Conservation (phyloP, 2,797 vertebrate genomes). For the Poecilia wingei region DNA sequence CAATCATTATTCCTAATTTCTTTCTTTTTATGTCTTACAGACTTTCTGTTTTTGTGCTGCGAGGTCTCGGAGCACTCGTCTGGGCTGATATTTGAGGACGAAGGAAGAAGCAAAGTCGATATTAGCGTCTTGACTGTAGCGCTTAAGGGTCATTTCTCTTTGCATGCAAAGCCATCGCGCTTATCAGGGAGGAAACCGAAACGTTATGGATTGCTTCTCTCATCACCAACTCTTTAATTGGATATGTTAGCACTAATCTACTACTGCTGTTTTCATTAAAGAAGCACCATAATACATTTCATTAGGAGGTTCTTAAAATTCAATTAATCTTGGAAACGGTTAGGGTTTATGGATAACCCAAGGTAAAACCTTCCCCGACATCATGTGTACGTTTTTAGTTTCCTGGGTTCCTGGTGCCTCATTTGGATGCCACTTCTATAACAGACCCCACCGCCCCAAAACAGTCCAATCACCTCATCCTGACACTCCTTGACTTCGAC, state of each 20-base stretch:
- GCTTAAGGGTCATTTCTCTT: slow-evolving; percentile 43
- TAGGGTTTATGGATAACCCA: neutral
- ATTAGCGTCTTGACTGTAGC: slow-evolving; percentile 15
- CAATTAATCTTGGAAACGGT: slow-evolving; percentile 25
- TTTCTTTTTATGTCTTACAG: slow-evolving; percentile 6
- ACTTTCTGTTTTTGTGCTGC: slow-evolving; percentile 21
- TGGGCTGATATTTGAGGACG: slow-evolving; percentile 7
- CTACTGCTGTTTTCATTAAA: slow-evolving; percentile 72
- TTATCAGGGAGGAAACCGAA: slow-evolving; percentile 54
- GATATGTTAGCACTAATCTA: slow-evolving; percentile 70
- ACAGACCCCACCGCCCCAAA: slow-evolving; percentile 21
- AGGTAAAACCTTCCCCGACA: neutral
- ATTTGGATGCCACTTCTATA: slow-evolving; percentile 30
- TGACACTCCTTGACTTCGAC: slow-evolving; percentile 64
- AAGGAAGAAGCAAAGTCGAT: slow-evolving; percentile 6
- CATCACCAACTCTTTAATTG: slow-evolving; percentile 68
- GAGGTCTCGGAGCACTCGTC: neutral
- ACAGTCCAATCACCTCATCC: slow-evolving; percentile 47
- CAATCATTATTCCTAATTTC: slow-evolving; percentile 24
- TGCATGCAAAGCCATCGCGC: slow-evolving; percentile 62
- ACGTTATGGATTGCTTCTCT: slow-evolving; percentile 39
- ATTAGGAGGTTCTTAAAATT: slow-evolving; percentile 51
- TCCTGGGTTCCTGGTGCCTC: slow-evolving; percentile 18
- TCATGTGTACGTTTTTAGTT: neutral
- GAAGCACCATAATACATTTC: slow-evolving; percentile 58